Conservation (phyloP, 2,797 vertebrate species). For the Smutsia temminckii region DNA sequence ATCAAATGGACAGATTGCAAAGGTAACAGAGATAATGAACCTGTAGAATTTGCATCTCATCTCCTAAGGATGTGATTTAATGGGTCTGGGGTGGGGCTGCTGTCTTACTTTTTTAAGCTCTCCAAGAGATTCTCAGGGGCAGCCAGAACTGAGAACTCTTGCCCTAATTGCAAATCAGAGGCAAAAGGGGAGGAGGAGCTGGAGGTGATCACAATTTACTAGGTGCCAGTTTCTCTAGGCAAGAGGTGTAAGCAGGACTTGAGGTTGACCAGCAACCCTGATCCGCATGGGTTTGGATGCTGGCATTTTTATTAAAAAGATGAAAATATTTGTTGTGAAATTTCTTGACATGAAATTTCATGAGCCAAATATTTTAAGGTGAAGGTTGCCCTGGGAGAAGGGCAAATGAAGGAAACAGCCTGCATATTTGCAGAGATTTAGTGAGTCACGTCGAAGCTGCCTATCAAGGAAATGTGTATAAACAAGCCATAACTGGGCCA, state of each 20-base stretch:
- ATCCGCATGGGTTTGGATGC: not conserved
- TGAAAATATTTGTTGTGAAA: not conserved
- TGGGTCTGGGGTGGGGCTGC: constrained; percentile 43
- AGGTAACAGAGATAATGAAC: constrained; percentile 54
- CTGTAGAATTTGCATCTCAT: constrained; percentile 28
- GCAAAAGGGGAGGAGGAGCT: not conserved
- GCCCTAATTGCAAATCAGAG: not conserved
- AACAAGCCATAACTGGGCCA: not conserved
- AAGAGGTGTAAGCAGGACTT: not conserved
- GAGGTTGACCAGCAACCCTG: no score
- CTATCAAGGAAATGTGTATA: not conserved
- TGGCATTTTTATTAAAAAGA: not conserved
- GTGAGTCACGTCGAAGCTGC: not conserved
- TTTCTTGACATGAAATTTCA: not conserved
- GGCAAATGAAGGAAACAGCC: not conserved
- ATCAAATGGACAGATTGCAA: constrained; percentile 44
- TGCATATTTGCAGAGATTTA: not conserved
- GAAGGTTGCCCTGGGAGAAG: not conserved
- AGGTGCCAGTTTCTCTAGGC: fast-evolving
- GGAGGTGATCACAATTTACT: fast-evolving
- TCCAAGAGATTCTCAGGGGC: not conserved
- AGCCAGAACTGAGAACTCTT: constrained; percentile 13
- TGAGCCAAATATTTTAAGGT: constrained; percentile 15
- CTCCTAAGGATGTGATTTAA: constrained; percentile 58
- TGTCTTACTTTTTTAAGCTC: constrained; percentile 5